Base-by-base conservation (phyloP, 2,113 vertebrate genomes). In the Tachysurus fulvidraco region DNA sequence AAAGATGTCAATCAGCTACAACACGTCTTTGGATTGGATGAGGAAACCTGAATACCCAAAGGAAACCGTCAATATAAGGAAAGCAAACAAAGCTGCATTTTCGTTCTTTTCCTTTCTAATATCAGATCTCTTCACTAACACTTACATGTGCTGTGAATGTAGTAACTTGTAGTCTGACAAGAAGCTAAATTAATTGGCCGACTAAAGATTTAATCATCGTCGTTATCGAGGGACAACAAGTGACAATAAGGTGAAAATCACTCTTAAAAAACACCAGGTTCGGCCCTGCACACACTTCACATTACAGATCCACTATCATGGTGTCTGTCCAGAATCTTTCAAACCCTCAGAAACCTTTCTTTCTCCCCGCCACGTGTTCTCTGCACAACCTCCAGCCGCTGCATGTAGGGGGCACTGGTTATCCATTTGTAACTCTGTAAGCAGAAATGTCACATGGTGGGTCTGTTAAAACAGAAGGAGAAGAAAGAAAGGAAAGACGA, bases 401-500 rank as follows among this genome's bases (percentile, higher is more conserved):
- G 46, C 73, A 44, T 57, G 36, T 83, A 87, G 85, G 78, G 82
- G 78, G 85, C 44, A 83, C 83, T 81, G 60, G 83, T 87, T 67
- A 77, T 55, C 67, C 65, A 79, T 81, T 60, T 41, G 44, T 60
- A 41, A 81, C 78, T 59, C 8, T 76, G 69, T 11, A 19, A 28
- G 50, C 25, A 28, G 2, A 28, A 77, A 57, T 21, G 3, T 59
- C 28, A 80, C 19, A 59, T 23, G 16, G 4, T 12, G 23, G 65
- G 28, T 30, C 30, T 62, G 41, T 60, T 23, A 46, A 82, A 65
- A 59, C 59, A 36, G 11, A 7, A 14, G 21, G 13, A 52, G 54
- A 46, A 25, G 9, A 76, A 36, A 76, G 25, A 14, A 78, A 13
- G n/a, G 23, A 50, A 46, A 77, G n/a, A 81, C 0, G 28, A 60